Evolutionary conservation across 2,888 invertebrate species (phyloP).

Genomic region (Priocnemis perturbator): DNA sequence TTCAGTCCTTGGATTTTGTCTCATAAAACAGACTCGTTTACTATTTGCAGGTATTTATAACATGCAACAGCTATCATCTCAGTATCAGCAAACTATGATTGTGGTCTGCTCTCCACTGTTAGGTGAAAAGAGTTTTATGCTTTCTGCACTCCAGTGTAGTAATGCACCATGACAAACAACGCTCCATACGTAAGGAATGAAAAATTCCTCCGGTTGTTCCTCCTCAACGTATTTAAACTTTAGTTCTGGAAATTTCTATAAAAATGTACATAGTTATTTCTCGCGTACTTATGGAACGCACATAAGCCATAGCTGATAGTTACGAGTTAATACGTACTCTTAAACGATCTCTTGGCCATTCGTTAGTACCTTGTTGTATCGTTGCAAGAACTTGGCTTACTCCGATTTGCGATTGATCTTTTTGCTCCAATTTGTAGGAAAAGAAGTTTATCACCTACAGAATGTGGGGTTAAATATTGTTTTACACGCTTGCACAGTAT

Average conservation of each 20-base stretch:
- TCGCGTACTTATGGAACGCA: neutral
- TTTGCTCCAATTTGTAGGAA: conserved; percentile 80
- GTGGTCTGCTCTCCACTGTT: conserved; percentile 70
- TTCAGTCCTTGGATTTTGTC: too few relatives aligned
- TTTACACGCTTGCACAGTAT: too few relatives aligned
- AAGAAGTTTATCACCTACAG: conserved; percentile 81
- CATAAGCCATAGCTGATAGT: neutral
- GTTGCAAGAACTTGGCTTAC: conserved; percentile 91
- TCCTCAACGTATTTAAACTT: conserved; percentile 99
- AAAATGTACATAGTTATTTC: conserved; percentile 28
- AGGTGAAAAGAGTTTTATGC: conserved; percentile 71
- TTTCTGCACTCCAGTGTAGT: conserved; percentile 72
- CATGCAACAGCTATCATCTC: conserved; percentile 43
- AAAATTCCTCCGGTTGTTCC: conserved; percentile 98
- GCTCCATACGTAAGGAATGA: conserved; percentile 99
- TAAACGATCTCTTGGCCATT: conserved; percentile 95
- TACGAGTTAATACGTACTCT: conserved; percentile 79
- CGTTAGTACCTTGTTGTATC: conserved; percentile 92
- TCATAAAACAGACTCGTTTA: too few relatives aligned
- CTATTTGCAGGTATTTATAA: conserved; percentile 30
- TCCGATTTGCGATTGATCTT: conserved; percentile 81
- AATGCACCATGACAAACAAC: conserved; percentile 81
- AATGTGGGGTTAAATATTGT: too few relatives aligned
- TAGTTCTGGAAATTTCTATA: conserved; percentile 97
- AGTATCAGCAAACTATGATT: conserved; percentile 73